Percentiles rank a stretch among this genome's conserved stretches.
Evolutionary conservation across 2,113 vertebrate species (phyloP).

Genomic region (Austrofundulus limnaeus): DNA sequence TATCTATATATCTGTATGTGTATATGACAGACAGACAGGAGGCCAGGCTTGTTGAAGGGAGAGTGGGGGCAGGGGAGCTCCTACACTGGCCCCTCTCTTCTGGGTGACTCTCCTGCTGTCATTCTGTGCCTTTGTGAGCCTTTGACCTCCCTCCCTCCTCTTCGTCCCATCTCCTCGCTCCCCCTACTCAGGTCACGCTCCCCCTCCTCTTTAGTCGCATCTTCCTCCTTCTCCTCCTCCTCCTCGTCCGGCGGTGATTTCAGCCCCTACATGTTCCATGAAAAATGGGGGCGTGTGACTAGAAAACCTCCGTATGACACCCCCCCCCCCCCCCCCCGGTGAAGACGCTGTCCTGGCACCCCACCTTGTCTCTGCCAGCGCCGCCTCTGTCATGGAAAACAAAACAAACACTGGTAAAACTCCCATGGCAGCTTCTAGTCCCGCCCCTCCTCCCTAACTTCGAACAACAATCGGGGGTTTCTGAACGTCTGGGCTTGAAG

Average conservation of each 20-base stretch:
- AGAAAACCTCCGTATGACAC: too few relatives aligned
- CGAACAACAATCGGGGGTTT: constrained; percentile 53
- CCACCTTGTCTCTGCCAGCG: constrained; percentile 47
- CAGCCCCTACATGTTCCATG: constrained; percentile 9
- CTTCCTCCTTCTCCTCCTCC: constrained; percentile 60
- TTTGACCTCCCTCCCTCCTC: constrained; percentile 65
- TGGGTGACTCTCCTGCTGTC: constrained; percentile 80
- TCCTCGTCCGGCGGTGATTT: constrained; percentile 21
- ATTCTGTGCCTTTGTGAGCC: constrained; percentile 95
- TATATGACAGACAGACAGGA: constrained; percentile 65
- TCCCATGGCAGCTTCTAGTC: constrained; percentile 78
- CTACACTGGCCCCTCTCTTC: constrained; percentile 66
- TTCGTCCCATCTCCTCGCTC: too few relatives aligned
- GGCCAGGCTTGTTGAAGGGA: constrained; percentile 80
- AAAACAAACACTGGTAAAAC: constrained; percentile 66
- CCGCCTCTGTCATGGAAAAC: constrained; percentile 47
- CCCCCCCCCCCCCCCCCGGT: constrained; percentile 45
- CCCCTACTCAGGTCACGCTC: constrained; percentile 66
- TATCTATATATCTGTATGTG: constrained; percentile 34
- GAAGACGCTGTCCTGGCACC: too few relatives aligned
- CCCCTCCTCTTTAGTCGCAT: too few relatives aligned
- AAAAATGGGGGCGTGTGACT: constrained; percentile 1
- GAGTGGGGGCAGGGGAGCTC: constrained; percentile 74
- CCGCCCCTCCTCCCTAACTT: constrained; percentile 13
- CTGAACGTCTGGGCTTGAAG: constrained; percentile 76